These are phyloP conservation scores for Homalodisca vitripennis DNA, from an alignment of 1,140 invertebrate species.

Conservation along the genomic window DNA sequence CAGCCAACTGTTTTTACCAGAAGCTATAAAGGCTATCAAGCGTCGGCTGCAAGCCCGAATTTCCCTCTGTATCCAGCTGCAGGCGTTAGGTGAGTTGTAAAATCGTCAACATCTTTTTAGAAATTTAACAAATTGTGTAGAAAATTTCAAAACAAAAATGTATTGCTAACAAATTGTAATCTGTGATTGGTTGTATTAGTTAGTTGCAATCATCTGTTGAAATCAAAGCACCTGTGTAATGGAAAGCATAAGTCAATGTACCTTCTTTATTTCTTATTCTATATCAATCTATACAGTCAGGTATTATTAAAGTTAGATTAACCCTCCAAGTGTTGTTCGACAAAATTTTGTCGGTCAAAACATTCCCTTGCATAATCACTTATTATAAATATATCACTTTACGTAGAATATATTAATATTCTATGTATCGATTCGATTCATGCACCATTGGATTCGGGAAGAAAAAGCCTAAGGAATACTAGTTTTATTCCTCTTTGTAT, in stretches of 20 bases:
- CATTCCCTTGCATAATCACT: too few species aligned
- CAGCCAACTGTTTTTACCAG: constrained; percentile 62
- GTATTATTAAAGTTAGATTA: too few species aligned
- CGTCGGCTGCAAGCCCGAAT: constrained; percentile 70
- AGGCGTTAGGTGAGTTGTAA: constrained; percentile 66
- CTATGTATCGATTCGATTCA: too few species aligned
- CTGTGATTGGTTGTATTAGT: constrained; percentile 47
- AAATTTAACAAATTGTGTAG: constrained; percentile 37
- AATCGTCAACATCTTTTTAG: constrained; percentile 40
- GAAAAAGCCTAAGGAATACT: too few species aligned
- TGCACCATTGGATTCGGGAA: too few species aligned
- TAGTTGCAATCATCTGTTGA: constrained; percentile 43
- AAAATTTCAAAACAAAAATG: constrained; percentile 41
- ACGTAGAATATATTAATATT: too few species aligned
- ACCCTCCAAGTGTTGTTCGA: too few species aligned
- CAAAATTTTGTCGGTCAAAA: too few species aligned
- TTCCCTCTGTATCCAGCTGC: constrained; percentile 73
- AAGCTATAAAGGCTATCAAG: constrained; percentile 65
- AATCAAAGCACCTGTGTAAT: not conserved
- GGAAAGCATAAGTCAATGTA: not conserved
- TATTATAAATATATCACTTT: too few species aligned
- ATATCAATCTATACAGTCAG: too few species aligned
- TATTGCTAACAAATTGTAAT: constrained; percentile 35
- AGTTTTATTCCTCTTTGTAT: too few species aligned
- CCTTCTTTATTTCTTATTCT: not conserved